A percentile compares a stretch with the other conserved stretches of the same genome.
Conservation (phyloP, 2,888 invertebrate genomes). For the Hyppa rectilinea region DNA sequence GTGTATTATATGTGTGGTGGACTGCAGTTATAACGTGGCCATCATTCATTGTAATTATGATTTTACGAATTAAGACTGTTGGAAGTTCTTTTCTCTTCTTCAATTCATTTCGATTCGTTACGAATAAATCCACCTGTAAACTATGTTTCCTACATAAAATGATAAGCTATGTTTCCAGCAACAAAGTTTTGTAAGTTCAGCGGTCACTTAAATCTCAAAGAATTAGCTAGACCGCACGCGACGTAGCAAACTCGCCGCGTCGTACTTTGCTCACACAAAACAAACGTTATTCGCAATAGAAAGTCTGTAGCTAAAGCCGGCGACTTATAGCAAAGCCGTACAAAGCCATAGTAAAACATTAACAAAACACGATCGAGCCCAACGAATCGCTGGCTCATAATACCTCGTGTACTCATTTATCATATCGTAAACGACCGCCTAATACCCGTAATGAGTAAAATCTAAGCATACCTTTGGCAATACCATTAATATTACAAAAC, state of each 20-base stretch:
- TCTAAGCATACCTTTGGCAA: conserved; percentile 88
- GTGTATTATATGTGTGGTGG: conserved; percentile 71
- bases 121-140: conserved; percentile 5
- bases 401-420: conserved; percentile 85
- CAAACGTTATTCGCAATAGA: conserved; percentile 65
- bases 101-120: not conserved
- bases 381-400: conserved; percentile 78
- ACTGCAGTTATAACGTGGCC: conserved; percentile 69
- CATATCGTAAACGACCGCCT: conserved; percentile 87
- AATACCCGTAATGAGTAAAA: conserved; percentile 90
- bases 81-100: conserved; percentile 7
- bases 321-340: conserved; percentile 71
- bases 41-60: conserved; percentile 52
- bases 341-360: conserved; percentile 80
- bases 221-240: conserved; percentile 48
- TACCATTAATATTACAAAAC: conserved; percentile 87
- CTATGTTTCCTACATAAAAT: conserved; percentile 21
- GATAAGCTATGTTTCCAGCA: conserved; percentile 17
- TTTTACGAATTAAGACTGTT: conserved; percentile 48
- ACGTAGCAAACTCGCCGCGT: conserved; percentile 29
- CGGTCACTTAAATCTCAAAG: conserved; percentile 38
- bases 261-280: conserved; percentile 61
- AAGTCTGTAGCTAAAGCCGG: conserved; percentile 62
- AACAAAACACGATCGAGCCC: conserved; percentile 80
- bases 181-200: conserved; percentile 31